Evolutionary conservation across 2,888 invertebrate species (phyloP).

Genomic region (Dryomyza anilis): DNA sequence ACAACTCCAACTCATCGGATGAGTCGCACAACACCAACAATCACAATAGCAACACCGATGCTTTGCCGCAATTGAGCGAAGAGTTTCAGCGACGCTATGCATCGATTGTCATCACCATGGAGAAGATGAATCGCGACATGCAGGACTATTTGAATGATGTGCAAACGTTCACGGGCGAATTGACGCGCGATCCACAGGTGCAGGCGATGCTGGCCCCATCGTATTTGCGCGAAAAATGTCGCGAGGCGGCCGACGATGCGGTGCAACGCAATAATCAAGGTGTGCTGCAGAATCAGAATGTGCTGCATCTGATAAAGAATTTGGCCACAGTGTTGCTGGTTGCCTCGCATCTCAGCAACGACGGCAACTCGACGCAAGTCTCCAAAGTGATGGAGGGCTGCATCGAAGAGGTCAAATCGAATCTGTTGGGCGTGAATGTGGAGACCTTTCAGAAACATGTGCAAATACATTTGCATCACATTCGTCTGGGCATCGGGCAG

Average conservation of each 20-base stretch:
- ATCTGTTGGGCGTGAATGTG: slow-evolving; percentile 76
- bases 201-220: slow-evolving; percentile 89
- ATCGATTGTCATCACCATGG: slow-evolving; percentile 83
- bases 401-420: slow-evolving; percentile 81
- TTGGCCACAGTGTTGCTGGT: slow-evolving; percentile 81
- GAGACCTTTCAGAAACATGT: slow-evolving; percentile 84
- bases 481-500: slow-evolving; percentile 53
- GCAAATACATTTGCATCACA: slow-evolving; percentile 78
- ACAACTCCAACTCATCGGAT: slow-evolving; percentile 42
- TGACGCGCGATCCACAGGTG: slow-evolving; percentile 84
- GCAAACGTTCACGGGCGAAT: slow-evolving; percentile 81
- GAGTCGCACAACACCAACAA: slow-evolving; percentile 39
- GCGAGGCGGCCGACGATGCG: slow-evolving; percentile 80
- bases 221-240: slow-evolving; percentile 84
- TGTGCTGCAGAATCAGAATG: slow-evolving; percentile 66
- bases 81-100: slow-evolving; percentile 94
- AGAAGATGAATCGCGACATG: slow-evolving; percentile 87
- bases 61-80: slow-evolving; percentile 63
- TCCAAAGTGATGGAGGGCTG: slow-evolving; percentile 92
- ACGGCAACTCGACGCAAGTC: slow-evolving; percentile 76
- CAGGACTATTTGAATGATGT: slow-evolving; percentile 85
- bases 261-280: slow-evolving; percentile 75
- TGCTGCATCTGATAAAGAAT: slow-evolving; percentile 82
- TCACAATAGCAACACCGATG: too few relatives aligned
- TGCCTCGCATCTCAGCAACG: slow-evolving; percentile 61